phyloP scores from a whole-genome alignment of 92 coral and sea anemone species.

The Porites cylindrica region DNA sequence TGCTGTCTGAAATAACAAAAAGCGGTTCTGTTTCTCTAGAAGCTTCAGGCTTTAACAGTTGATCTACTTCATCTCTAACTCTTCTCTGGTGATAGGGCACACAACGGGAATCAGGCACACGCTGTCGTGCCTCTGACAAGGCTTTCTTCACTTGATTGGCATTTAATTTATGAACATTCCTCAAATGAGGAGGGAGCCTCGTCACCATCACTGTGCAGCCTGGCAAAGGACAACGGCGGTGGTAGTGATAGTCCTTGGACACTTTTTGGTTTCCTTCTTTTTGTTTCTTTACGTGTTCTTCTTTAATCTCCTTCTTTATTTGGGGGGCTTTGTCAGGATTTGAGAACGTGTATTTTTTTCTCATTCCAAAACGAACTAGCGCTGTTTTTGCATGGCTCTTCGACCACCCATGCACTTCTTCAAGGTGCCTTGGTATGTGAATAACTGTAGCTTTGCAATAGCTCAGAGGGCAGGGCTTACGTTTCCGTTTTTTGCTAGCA shows the following conservation, averaged over 20 bases:
- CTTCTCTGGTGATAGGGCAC: constrained; percentile 34
- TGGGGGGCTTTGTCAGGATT: constrained; percentile 10
- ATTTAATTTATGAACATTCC: constrained; percentile 32
- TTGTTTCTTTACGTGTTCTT: constrained; percentile 4
- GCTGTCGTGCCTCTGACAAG: too few relatives aligned
- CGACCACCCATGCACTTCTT: constrained; percentile 18
- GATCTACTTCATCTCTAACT: background rate
- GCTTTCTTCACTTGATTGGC: constrained; percentile 16
- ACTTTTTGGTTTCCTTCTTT: background rate
- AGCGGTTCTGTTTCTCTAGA: background rate
- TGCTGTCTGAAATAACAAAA: background rate
- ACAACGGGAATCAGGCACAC: constrained; percentile 35
- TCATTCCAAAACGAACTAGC: constrained; percentile 16
- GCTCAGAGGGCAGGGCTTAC: constrained; percentile 1
- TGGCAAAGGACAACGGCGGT: constrained; percentile 27
- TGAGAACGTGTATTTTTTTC: constrained; percentile 35
- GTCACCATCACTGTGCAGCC: constrained; percentile 30
- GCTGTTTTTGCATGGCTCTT: constrained; percentile 12
- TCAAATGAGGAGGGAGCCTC: constrained; percentile 46
- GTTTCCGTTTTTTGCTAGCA: background rate
- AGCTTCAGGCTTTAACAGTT: background rate
- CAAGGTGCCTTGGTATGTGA: background rate
- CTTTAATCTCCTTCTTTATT: background rate
- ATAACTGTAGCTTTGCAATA: background rate
- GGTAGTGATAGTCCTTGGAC: constrained; percentile 23